Conservation (phyloP, 1,140 invertebrate genomes). For the Bombus terrestris region DNA sequence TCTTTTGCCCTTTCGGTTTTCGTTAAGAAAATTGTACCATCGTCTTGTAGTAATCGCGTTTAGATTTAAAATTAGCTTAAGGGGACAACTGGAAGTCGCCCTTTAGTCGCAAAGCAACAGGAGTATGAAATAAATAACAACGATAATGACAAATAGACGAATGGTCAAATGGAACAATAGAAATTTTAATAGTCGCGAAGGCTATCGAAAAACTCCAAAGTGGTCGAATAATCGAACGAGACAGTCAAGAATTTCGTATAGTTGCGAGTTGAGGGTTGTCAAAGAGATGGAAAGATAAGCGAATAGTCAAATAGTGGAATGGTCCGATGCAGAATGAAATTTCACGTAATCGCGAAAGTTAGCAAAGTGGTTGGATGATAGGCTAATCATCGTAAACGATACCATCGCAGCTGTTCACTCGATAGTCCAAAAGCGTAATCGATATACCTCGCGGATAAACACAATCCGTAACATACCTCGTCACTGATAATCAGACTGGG, state of each 20-base stretch:
- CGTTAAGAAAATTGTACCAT: too few relatives aligned
- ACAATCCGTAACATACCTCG: constrained; percentile 87
- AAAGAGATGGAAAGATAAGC: background rate
- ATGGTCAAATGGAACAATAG: background rate
- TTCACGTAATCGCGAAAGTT: background rate
- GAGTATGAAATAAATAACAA: too few relatives aligned
- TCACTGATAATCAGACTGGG: constrained; percentile 96
- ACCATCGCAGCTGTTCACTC: constrained; percentile 22
- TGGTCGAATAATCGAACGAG: background rate
- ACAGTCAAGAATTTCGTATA: background rate
- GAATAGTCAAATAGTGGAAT: background rate
- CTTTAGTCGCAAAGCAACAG: too few relatives aligned
- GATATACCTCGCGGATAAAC: constrained; percentile 46
- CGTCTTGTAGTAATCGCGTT: too few relatives aligned
- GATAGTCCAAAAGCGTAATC: constrained; percentile 23
- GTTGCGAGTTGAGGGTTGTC: too few relatives aligned
- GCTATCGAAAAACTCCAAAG: background rate
- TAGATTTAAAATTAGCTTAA: too few relatives aligned
- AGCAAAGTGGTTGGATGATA: too few relatives aligned
- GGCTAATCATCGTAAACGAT: background rate
- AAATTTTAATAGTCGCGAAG: fast-evolving
- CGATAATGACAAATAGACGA: too few relatives aligned
- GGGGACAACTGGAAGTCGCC: too few relatives aligned
- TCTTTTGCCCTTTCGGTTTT: too few relatives aligned
- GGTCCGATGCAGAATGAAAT: background rate